Evolutionary conservation across 2,113 vertebrate genomes (phyloP).

Genomic region (Pomatorhinus ruficollis): DNA sequence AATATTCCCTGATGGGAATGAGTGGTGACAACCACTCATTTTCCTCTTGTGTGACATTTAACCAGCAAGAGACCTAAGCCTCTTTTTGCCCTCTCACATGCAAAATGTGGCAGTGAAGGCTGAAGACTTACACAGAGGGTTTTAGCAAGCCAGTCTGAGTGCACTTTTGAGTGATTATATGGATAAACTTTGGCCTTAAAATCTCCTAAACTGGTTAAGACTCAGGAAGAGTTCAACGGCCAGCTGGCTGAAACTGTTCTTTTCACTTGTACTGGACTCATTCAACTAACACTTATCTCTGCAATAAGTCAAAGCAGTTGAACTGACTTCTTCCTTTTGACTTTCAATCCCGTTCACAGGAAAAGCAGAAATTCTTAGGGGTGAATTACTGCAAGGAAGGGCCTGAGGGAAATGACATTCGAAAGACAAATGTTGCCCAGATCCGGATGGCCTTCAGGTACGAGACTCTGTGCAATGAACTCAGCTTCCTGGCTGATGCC

Average conservation of each 20-base stretch:
- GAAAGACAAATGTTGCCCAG: conserved; percentile 93
- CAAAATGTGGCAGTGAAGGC: neutral
- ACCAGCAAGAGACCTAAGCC: neutral
- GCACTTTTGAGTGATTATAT: neutral
- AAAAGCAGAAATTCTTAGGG: conserved; percentile 94
- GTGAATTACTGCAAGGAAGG: conserved; percentile 90
- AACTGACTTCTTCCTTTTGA: conserved; percentile 15
- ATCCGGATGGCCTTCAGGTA: conserved; percentile 95
- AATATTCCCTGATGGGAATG: neutral
- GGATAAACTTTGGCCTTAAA: neutral
- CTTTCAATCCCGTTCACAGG: conserved; percentile 71
- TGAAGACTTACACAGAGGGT: neutral
- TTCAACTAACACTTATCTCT: neutral
- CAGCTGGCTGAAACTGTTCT: neutral
- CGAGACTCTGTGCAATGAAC: conserved; percentile 93
- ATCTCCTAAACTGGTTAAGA: neutral
- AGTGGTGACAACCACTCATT: neutral
- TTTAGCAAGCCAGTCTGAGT: neutral
- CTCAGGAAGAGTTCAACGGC: neutral
- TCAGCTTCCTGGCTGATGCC: conserved; percentile 92
- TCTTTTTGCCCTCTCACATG: neutral
- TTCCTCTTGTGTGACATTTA: neutral
- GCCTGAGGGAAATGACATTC: conserved; percentile 93
- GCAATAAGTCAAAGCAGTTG: neutral
- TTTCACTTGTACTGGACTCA: neutral